phyloP scores from a whole-genome alignment of 2,113 vertebrate species.

The Seriola quinqueradiata region DNA sequence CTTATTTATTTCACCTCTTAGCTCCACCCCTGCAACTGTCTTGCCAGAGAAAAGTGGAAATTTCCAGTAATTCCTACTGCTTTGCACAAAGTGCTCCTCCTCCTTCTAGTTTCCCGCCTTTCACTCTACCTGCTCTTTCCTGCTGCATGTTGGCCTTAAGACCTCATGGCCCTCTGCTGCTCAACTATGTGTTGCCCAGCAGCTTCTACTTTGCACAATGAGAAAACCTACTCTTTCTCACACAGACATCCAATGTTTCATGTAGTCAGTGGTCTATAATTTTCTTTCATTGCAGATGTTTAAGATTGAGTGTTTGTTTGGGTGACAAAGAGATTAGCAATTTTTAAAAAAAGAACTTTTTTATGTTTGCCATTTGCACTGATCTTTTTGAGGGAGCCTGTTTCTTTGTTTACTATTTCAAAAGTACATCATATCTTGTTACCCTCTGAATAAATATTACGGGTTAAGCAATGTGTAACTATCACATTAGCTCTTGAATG shows the following conservation, averaged over 20 bases:
- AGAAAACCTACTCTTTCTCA: neutral
- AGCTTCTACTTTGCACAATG: conserved; percentile 15
- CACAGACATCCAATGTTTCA: neutral
- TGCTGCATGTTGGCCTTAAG: conserved; percentile 45
- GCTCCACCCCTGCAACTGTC: conserved; percentile 70
- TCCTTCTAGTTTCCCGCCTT: conserved; percentile 77
- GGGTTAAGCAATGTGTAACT: conserved; percentile 29
- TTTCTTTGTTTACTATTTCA: conserved; percentile 32
- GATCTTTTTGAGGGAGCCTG: neutral
- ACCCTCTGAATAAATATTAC: conserved; percentile 27
- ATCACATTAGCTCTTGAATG: conserved; percentile 55
- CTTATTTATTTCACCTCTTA: conserved; percentile 72
- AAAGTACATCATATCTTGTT: neutral
- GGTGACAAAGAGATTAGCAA: neutral
- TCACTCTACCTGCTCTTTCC: conserved; percentile 78
- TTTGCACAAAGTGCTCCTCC: conserved; percentile 76
- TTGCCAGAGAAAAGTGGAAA: conserved; percentile 85
- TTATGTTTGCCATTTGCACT: neutral
- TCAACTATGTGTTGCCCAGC: neutral
- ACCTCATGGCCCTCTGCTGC: conserved; percentile 57
- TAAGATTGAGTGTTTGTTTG: neutral
- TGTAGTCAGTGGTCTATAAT: no score
- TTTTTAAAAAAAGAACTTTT: neutral
- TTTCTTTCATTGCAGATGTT: conserved; percentile 3
- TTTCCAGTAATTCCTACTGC: conserved; percentile 84